A percentile compares a stretch with the other conserved stretches of the same genome.
Conservation (phyloP, 2,113 vertebrate genomes). For the Poeciliopsis turrubarensis region DNA sequence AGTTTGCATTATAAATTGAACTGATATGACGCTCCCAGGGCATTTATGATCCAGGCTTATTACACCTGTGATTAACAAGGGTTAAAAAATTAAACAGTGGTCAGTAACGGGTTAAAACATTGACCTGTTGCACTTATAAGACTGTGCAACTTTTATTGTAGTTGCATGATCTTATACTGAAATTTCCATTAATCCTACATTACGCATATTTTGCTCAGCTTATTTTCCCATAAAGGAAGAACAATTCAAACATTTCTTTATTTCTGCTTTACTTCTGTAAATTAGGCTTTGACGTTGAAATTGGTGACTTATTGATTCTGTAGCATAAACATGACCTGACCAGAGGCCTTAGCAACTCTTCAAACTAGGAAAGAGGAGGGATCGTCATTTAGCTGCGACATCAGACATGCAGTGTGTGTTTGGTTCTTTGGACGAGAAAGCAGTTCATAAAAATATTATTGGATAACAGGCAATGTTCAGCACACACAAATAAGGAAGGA, state of each 20-base stretch:
- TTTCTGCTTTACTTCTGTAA: background rate
- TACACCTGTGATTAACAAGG: too few species aligned
- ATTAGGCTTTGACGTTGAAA: background rate
- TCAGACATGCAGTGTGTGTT: background rate
- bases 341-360: background rate
- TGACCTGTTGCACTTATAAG: too few species aligned
- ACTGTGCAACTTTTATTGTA: too few species aligned
- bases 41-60: too few species aligned
- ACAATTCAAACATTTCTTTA: background rate
- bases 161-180: too few species aligned
- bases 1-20: too few species aligned
- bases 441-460: background rate
- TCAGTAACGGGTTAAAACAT: too few species aligned
- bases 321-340: background rate
- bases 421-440: background rate
- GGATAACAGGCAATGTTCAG: background rate
- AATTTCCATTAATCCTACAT: too few species aligned
- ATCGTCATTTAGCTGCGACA: too few species aligned
- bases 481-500: background rate
- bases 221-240: background rate
- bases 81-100: too few species aligned
- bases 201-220: background rate
- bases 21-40: too few species aligned
- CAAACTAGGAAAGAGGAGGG: background rate
- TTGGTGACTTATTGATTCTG: background rate